These are phyloP conservation scores for Xestia rhomboidea DNA, from an alignment of 2,888 invertebrate genomes.

Conservation along the genomic window DNA sequence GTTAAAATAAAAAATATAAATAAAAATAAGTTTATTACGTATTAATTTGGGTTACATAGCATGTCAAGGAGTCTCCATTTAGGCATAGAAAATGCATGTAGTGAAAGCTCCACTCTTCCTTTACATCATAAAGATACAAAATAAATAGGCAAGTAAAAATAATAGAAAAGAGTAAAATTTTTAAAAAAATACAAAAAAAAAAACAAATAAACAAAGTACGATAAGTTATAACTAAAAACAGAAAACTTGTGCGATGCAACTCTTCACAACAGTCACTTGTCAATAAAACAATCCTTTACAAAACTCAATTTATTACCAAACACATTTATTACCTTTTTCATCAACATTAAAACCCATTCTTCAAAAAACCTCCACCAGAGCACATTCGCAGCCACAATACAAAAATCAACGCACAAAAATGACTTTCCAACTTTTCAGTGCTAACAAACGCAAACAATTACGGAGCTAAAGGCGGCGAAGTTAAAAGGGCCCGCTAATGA, in stretches of 20 bases:
- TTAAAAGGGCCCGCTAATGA: constrained; percentile 78
- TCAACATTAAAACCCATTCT: constrained; percentile 17
- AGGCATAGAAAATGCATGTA: too few species aligned
- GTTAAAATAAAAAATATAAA: too few species aligned
- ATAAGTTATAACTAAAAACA: neutral
- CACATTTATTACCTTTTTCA: neutral
- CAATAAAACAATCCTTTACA: neutral
- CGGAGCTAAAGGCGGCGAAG: constrained; percentile 71
- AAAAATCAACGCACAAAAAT: constrained; percentile 55
- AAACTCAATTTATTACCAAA: neutral
- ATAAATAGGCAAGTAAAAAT: too few species aligned
- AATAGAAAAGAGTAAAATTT: too few species aligned
- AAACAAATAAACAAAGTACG: too few species aligned
- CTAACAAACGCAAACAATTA: constrained; percentile 66
- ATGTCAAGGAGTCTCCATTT: too few species aligned
- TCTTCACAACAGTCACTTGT: neutral
- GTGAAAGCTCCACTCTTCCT: too few species aligned
- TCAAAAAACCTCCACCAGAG: neutral
- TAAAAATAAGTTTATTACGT: too few species aligned
- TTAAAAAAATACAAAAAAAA: too few species aligned
- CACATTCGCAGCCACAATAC: constrained; percentile 39
- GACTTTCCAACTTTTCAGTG: constrained; percentile 60
- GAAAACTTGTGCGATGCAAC: neutral
- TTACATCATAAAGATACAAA: too few species aligned
- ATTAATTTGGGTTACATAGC: too few species aligned